Base-by-base conservation (phyloP, 1,140 invertebrate genomes). In the Aphidius ervi region DNA sequence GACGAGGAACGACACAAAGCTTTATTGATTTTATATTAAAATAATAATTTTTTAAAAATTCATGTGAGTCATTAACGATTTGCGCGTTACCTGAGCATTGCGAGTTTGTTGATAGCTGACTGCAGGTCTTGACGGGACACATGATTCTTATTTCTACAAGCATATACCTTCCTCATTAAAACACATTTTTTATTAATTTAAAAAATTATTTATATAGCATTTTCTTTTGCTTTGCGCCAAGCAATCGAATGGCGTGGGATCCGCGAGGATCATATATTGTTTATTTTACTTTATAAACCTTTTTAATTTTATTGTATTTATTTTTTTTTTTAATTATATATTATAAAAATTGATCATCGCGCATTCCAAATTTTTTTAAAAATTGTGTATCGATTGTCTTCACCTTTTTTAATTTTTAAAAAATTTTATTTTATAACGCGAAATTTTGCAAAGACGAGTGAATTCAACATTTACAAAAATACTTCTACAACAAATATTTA, bases 101-200 rank as follows among this genome's bases (percentile, higher is more conserved):
- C 66, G 85, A 87, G 77, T 85, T 87, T 74, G 84, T 85, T 69
- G 85, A 86, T 63, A 85, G 82, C 80, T 87, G 86, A 70, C 84
- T 86, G 77, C 83, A 85, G 71, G 84, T 85, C 83, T 87, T 87
- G 80, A 84, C 85, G 78, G 86, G 84, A 83, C 84, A 87, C 75
- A 85, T 80, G 82, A 86, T 84, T 84, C 85, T 84, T 84, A 86
- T 81, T 77, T 87, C 85, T 87, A 85, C 74, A 79, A 77, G 69
- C 71, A 79, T 76, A 72, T 67, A 70, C 67, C 68, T 71, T 71
- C 66, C 66, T 70, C 65, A 70, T 74, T 74, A 73, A 74, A 72
- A 68, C 56, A 71, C 62, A 62, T 52, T 62, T 61, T 63, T 40
- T 62, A 55, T 59, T 40, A 63, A 65, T 67, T 59, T 63, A 37